phyloP scores from a whole-genome alignment of 2,797 vertebrate species.

The Rhinoraja longicauda region DNA sequence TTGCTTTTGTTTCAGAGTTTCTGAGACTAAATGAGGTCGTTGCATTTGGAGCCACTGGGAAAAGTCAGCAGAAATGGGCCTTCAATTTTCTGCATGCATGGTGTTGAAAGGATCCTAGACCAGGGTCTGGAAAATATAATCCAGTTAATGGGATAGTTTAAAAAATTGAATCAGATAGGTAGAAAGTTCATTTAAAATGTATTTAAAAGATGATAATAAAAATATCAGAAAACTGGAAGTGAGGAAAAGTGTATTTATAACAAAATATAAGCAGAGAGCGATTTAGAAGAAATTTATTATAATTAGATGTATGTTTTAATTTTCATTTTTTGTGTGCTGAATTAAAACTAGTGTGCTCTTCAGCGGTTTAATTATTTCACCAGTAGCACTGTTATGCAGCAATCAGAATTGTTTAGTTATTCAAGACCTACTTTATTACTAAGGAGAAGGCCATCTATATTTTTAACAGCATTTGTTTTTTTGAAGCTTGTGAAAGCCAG shows the following conservation, averaged over 20 bases:
- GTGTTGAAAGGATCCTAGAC: neutral
- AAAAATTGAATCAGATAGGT: neutral
- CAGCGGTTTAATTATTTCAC: slow-evolving; percentile 35
- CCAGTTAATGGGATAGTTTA: neutral
- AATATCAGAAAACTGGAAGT: neutral
- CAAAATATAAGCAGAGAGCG: neutral
- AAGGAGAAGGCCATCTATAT: neutral
- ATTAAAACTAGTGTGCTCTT: slow-evolving; percentile 21
- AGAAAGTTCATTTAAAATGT: neutral
- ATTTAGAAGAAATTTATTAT: neutral
- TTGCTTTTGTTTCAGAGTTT: no score
- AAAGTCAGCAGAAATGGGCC: no score
- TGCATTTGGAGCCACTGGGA: no score
- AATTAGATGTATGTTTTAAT: neutral
- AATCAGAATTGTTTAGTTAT: slow-evolving; percentile 35
- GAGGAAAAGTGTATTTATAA: neutral
- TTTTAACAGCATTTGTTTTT: slow-evolving; percentile 38
- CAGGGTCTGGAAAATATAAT: neutral
- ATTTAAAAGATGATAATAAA: neutral
- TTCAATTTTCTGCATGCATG: neutral
- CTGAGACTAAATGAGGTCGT: no score
- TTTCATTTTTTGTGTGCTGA: slow-evolving; percentile 41
- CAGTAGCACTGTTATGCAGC: slow-evolving; percentile 23
- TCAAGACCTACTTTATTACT: slow-evolving; percentile 24
- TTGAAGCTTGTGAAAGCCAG: slow-evolving; percentile 40